These are phyloP conservation scores for Trematomus loennbergii DNA, from an alignment of 2,113 vertebrate genomes.

Conservation along the genomic window DNA sequence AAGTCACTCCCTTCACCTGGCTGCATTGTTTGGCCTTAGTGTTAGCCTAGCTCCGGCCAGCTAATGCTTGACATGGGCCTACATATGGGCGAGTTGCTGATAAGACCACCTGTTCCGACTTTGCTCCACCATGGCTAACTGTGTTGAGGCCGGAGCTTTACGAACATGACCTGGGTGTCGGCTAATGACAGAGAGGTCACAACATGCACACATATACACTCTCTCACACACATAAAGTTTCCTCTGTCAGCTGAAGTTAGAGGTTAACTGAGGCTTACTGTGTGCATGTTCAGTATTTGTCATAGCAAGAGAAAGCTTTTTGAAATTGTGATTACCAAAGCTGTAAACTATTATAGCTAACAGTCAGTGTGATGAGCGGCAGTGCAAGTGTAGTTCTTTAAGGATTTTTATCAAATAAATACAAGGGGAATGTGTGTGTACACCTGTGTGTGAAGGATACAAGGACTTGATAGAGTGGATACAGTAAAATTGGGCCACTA, in stretches of 20 bases:
- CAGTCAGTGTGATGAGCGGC: background rate
- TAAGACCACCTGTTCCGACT: conserved; percentile 76
- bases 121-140: conserved; percentile 35
- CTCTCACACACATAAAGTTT: background rate
- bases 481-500: background rate
- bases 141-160: conserved; percentile 47
- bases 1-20: conserved; percentile 56
- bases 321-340: background rate
- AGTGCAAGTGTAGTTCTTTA: background rate
- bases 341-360: background rate
- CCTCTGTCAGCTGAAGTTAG: conserved; percentile 39
- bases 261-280: conserved; percentile 29
- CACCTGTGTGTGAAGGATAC: background rate
- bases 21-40: background rate
- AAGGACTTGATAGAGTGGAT: background rate
- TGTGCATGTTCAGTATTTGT: background rate
- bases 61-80: conserved; percentile 71
- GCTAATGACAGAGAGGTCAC: conserved; percentile 60
- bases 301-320: background rate
- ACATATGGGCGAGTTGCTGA: conserved; percentile 56
- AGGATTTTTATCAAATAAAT: conserved; percentile 5
- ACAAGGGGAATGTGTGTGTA: background rate
- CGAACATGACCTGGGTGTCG: conserved; percentile 41
- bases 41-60: conserved; percentile 23
- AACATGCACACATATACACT: background rate